Evolutionary conservation across 2,113 vertebrate genomes (phyloP).

Genomic region (Fulica atra): DNA sequence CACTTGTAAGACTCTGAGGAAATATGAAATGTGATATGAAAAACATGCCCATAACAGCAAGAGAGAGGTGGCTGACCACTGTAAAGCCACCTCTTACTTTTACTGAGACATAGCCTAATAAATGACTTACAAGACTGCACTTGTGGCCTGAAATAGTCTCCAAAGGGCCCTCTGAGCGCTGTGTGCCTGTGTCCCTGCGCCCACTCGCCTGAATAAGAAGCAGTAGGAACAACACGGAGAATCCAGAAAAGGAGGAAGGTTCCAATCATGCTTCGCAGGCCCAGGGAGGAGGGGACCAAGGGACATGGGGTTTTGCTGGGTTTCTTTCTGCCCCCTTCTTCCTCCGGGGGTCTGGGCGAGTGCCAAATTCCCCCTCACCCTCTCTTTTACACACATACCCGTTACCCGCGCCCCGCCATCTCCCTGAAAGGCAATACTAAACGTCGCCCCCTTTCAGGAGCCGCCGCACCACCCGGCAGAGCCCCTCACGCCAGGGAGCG

Average conservation of each 20-base stretch:
- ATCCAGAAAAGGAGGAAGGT: neutral
- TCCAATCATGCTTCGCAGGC: neutral
- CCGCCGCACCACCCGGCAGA: neutral
- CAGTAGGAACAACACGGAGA: neutral
- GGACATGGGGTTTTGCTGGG: neutral
- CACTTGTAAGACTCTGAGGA: conserved; percentile 4
- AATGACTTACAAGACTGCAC: conserved; percentile 9
- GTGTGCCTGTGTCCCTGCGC: neutral
- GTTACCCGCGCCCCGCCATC: too few relatives aligned
- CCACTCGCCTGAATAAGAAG: neutral
- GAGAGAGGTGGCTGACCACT: conserved; percentile 33
- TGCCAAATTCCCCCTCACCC: neutral
- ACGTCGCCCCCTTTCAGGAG: neutral
- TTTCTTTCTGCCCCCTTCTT: neutral
- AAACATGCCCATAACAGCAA: neutral
- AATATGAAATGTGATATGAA: conserved; percentile 16
- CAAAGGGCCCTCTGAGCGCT: neutral
- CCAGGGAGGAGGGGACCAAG: too few relatives aligned
- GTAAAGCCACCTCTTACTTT: neutral
- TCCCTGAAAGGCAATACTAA: neutral
- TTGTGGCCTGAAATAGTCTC: conserved; percentile 1
- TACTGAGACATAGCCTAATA: conserved; percentile 33
- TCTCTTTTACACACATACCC: neutral
- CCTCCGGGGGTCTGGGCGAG: neutral
- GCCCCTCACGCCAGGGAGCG: neutral